Evolutionary conservation across 2,888 invertebrate genomes (phyloP).

Genomic region (Acleris sparsana): DNA sequence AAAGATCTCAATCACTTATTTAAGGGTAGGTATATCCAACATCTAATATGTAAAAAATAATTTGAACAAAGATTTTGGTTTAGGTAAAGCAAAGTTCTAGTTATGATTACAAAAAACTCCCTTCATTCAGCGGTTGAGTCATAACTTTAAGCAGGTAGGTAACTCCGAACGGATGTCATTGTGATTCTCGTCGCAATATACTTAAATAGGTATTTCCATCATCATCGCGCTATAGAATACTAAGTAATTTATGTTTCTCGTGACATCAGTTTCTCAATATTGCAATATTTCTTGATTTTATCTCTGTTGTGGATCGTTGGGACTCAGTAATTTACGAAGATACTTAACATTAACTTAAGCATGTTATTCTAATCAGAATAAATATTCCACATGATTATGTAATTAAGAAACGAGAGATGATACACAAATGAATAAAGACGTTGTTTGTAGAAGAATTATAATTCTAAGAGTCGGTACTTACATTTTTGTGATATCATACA

Average conservation of each 20-base stretch:
- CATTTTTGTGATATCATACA: background rate
- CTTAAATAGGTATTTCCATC: conserved; percentile 14
- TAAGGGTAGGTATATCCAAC: too few species aligned
- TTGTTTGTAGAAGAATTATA: background rate
- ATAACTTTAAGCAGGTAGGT: conserved; percentile 6
- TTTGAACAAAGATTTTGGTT: too few species aligned
- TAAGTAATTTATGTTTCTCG: background rate
- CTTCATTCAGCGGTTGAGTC: background rate
- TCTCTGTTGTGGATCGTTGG: conserved; percentile 17
- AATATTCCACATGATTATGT: background rate
- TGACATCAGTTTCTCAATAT: conserved; percentile 11
- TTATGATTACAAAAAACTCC: too few species aligned
- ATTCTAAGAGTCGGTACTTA: conserved; percentile 7
- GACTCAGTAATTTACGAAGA: conserved; percentile 9
- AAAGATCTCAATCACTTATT: too few species aligned
- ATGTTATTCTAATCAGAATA: conserved; percentile 4
- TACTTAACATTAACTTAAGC: background rate
- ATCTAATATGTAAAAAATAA: too few species aligned
- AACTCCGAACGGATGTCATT: conserved; percentile 10
- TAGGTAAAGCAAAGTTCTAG: too few species aligned
- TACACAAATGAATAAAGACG: conserved; percentile 1
- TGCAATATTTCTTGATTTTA: conserved; percentile 2
- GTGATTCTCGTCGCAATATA: conserved; percentile 21
- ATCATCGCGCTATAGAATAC: conserved; percentile 8
- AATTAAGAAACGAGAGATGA: too few species aligned